A percentile compares a stretch with the other conserved stretches of the same genome.
These are phyloP conservation scores for Heterocephalus glaber DNA, from an alignment of 2,113 vertebrate genomes.

Conservation along the genomic window DNA sequence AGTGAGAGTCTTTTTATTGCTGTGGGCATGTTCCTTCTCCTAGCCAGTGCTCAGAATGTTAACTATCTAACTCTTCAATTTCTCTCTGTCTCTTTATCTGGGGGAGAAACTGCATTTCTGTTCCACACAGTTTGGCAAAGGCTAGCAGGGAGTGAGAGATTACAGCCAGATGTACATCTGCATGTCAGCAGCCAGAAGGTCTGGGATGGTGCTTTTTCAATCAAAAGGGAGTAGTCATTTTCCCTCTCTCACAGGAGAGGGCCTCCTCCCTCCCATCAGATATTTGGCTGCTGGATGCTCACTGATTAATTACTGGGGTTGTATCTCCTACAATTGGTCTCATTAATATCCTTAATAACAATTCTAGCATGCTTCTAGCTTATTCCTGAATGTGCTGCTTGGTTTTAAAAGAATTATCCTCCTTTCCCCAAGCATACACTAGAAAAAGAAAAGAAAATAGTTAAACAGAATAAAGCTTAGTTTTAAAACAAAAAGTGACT, in stretches of 20 bases:
- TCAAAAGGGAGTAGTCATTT: constrained; percentile 76
- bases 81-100: constrained; percentile 73
- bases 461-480: constrained; percentile 8
- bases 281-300: constrained; percentile 70
- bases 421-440: constrained; percentile 39
- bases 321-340: constrained; percentile 49
- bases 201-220: constrained; percentile 73
- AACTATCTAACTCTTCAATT: constrained; percentile 69
- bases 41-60: constrained; percentile 75
- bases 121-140: constrained; percentile 71
- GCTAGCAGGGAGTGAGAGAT: constrained; percentile 74
- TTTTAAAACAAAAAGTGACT: constrained; percentile 13
- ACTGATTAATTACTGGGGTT: constrained; percentile 73
- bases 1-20: constrained; percentile 72
- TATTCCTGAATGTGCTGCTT: constrained; percentile 42
- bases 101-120: constrained; percentile 73
- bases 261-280: constrained; percentile 65
- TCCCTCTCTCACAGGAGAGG: constrained; percentile 65
- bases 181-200: constrained; percentile 74
- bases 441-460: neutral
- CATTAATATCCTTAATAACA: constrained; percentile 56
- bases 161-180: constrained; percentile 76
- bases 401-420: constrained; percentile 31
- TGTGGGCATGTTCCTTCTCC: constrained; percentile 71
- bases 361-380: constrained; percentile 61